Evolutionary conservation across 2,888 invertebrate genomes (phyloP).

Genomic region (Lasioglossum pauxillum): DNA sequence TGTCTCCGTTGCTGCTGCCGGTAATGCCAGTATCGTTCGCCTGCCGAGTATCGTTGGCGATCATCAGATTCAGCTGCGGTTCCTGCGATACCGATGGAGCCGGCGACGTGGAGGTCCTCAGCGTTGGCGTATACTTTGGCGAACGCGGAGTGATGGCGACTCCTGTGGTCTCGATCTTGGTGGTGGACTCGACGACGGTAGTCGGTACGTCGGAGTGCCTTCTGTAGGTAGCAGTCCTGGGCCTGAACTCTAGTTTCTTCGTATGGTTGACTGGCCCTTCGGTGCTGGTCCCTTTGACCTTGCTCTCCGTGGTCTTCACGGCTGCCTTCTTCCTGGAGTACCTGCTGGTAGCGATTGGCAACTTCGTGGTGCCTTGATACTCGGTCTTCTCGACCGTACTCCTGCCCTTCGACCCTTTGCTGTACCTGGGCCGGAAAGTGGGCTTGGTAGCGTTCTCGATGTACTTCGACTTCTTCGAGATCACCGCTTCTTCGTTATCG

Average conservation of each 20-base stretch:
- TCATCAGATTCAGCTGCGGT: constrained; percentile 72
- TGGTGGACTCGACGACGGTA: constrained; percentile 55
- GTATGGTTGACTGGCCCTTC: constrained; percentile 42
- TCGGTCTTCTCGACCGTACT: constrained; percentile 55
- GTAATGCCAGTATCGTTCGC: constrained; percentile 52
- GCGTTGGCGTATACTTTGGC: constrained; percentile 66
- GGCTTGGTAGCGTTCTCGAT: constrained; percentile 26
- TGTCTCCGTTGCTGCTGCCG: constrained; percentile 75
- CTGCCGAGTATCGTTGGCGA: constrained; percentile 63
- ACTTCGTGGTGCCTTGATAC: constrained; percentile 34
- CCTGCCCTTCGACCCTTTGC: constrained; percentile 50
- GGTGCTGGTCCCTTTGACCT: constrained; percentile 28
- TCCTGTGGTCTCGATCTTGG: constrained; percentile 36
- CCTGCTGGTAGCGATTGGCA: constrained; percentile 57
- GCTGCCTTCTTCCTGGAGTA: constrained; percentile 69
- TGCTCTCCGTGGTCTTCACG: constrained; percentile 49
- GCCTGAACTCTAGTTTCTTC: constrained; percentile 74
- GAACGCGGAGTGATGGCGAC: constrained; percentile 77
- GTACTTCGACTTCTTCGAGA: constrained; percentile 17
- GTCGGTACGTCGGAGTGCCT: constrained; percentile 78
- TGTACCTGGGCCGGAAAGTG: constrained; percentile 56
- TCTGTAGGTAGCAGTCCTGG: constrained; percentile 81
- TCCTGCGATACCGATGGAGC: constrained; percentile 77
- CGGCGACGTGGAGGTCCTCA: constrained; percentile 54
- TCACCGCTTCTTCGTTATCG: background rate